These are phyloP conservation scores for Melopsittacus undulatus DNA, from an alignment of 2,797 vertebrate species.

Conservation along the genomic window DNA sequence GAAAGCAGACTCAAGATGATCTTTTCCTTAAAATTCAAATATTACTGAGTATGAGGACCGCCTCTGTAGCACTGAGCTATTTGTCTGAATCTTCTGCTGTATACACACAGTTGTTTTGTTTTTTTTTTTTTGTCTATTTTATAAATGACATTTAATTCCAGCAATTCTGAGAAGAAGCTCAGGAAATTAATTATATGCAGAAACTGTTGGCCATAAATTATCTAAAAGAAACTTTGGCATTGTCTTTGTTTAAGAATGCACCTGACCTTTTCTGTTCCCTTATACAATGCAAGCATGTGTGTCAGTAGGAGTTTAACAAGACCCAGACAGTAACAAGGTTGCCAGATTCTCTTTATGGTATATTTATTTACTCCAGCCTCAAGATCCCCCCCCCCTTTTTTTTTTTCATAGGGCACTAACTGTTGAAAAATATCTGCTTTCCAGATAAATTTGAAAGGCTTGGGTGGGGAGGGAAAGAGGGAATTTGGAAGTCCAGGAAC, in stretches of 20 bases:
- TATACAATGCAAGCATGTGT: not conserved
- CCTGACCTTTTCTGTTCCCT: conserved; percentile 53
- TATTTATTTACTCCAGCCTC: not conserved
- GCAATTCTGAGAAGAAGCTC: conserved; percentile 18
- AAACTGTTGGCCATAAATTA: not conserved
- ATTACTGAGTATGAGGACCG: not conserved
- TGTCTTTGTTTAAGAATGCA: conserved; percentile 40
- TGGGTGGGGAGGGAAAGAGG: not conserved
- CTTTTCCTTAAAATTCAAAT: not conserved
- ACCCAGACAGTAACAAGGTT: not conserved
- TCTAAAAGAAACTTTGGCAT: conserved; percentile 24
- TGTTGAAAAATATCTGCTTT: conserved; percentile 24
- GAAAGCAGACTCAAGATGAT: not conserved
- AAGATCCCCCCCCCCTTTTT: not conserved
- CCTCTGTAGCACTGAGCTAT: not conserved
- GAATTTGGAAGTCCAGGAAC: not conserved
- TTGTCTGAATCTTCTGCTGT: not conserved
- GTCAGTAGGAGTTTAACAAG: conserved; percentile 44
- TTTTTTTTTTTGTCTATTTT: not conserved
- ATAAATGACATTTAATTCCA: conserved; percentile 24
- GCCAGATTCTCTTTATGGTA: conserved; percentile 9
- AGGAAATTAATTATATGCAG: not conserved
- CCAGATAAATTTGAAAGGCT: not conserved
- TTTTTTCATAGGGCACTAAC: not conserved
- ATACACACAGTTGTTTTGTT: not conserved